phyloP scores from a whole-genome alignment of 2,797 vertebrate species.

The Squalus acanthias region DNA sequence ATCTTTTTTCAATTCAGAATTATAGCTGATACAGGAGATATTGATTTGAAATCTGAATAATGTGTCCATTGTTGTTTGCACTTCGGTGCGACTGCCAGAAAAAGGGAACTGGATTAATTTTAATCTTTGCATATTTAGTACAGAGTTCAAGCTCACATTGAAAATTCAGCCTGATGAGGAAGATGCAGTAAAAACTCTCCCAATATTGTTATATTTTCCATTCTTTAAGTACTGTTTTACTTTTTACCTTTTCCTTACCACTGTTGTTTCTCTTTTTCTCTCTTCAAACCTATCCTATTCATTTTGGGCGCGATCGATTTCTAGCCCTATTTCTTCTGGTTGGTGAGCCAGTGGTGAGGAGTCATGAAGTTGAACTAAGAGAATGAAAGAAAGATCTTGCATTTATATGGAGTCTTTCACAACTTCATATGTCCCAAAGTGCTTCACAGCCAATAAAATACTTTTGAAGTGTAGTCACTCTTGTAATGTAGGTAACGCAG shows the following conservation, averaged over 20 bases:
- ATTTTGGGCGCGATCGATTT: neutral
- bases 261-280: too few species aligned
- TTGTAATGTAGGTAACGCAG: neutral
- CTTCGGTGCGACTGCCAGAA: neutral
- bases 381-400: neutral
- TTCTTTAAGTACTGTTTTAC: neutral
- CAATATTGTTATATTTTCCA: neutral
- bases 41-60: slow-evolving; percentile 26
- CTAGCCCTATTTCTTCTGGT: neutral
- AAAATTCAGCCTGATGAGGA: neutral
- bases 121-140: neutral
- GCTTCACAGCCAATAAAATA: neutral
- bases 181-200: neutral
- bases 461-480: neutral
- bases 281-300: neutral
- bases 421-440: neutral
- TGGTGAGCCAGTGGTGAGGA: neutral
- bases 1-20: slow-evolving; percentile 3
- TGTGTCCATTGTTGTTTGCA: neutral
- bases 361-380: neutral
- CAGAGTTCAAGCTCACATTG: neutral
- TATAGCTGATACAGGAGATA: neutral
- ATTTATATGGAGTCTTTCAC: neutral
- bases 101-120: neutral
- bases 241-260: neutral